Percentiles rank a stretch among this genome's conserved stretches.
Conservation (phyloP, 2,888 invertebrate species). For the Saturnia japonica region DNA sequence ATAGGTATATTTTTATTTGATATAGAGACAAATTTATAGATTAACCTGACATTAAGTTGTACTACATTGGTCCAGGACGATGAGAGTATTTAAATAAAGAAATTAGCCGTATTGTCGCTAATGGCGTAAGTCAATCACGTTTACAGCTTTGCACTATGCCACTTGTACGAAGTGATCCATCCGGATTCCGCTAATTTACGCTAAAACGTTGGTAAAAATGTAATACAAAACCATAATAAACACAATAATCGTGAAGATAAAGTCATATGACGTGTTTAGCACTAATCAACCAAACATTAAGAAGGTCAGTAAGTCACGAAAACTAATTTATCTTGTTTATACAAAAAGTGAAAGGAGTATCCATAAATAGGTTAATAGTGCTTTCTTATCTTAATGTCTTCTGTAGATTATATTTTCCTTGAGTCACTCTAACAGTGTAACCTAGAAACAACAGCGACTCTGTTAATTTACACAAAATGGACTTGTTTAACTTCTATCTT, state of each 20-base stretch:
- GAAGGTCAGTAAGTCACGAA: background rate
- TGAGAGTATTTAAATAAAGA: no score
- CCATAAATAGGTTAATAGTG: background rate
- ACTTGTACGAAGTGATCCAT: no score
- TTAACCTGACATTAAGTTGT: no score
- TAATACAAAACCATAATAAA: background rate
- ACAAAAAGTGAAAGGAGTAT: background rate
- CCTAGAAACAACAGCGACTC: background rate
- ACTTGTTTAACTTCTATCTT: background rate
- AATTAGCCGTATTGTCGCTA: no score
- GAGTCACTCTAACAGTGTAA: background rate
- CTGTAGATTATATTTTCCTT: background rate
- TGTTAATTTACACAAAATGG: background rate
- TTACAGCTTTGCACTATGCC: no score
- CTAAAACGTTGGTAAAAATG: no score
- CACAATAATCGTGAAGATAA: background rate
- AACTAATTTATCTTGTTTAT: constrained; percentile 6
- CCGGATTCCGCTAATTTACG: no score
- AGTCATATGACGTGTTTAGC: background rate
- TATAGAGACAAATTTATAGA: no score
- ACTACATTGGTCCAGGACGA: no score
- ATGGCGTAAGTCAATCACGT: no score
- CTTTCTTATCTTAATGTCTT: background rate
- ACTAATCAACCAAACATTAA: background rate
- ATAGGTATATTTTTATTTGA: no score